Base-by-base conservation (phyloP, 2,113 vertebrate genomes). In the Platysteira castanea region DNA sequence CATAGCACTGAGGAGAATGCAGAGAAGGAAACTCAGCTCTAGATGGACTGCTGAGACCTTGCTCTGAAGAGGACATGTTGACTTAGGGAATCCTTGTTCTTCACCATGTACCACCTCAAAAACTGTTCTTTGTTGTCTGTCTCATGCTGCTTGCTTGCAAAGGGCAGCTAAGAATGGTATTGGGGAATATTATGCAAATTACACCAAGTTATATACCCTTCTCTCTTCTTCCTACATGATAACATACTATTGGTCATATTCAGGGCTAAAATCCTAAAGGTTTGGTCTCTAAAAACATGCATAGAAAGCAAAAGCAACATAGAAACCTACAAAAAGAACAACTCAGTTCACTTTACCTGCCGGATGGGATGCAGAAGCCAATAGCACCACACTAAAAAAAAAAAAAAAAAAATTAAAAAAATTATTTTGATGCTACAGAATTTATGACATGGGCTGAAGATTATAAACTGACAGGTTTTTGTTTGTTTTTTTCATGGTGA, bases 281-380 rank as follows among this genome's bases (percentile, higher is more conserved):
- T 69, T 41, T 67, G 18, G 31, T n/a, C 15, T n/a, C 53, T 73
- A 30, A 56, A 64, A 92, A 37, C 26, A 70, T 17, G 15, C 17
- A 47, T 3, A 22, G 60, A 81, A 89, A 90, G 13, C 37, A 37
- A 90, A 57, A 26, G 28, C 18, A 53, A 64, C 10, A 75, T 4
- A 35, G 61, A 74, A 93, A 75, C 7, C 26, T 69, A 31, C 69
- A 54, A 81, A 64, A 61, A 28, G 15, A 87, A 69, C 18, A 79
- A 49, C 23, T 88, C 19, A 44, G 23, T 44, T 26, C 46, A 41
- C 54, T 79, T 97, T 97, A 98, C 98, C 98, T 98, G 98, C 98
- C 77, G 98, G 98, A 65, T 97, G 98, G 50, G 98, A 97, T 27
- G 98, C 98, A 93, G 96, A 95, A 8, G 95, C 95, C 97, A 98